Percentiles rank a stretch among this genome's conserved stretches.
Evolutionary conservation across 2,113 vertebrate species (phyloP).

Genomic region (Prolemur simus): DNA sequence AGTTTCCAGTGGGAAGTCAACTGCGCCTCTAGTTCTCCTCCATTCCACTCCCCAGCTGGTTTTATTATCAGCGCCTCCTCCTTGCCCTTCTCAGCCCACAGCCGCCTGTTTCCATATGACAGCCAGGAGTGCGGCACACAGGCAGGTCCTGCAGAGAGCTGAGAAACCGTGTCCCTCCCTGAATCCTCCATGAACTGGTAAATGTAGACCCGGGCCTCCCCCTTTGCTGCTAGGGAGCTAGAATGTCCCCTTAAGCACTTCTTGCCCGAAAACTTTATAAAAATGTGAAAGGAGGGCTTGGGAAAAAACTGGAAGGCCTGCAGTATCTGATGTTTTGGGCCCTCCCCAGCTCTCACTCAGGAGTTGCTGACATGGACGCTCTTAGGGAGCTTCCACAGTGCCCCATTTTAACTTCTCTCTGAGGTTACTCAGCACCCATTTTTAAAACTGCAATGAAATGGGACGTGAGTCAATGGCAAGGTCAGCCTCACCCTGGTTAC

Average conservation of each 20-base stretch:
- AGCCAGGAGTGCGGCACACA: not conserved
- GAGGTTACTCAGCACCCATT: not conserved
- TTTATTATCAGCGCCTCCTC: not conserved
- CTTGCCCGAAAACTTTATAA: not conserved
- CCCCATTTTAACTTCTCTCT: not conserved
- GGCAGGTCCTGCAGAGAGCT: not conserved
- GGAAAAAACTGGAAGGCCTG: not conserved
- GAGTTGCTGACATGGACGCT: not conserved
- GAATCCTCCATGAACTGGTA: too few relatives aligned
- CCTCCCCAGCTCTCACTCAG: not conserved
- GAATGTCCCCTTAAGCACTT: not conserved
- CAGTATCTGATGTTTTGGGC: rapidly evolving
- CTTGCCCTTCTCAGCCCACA: not conserved
- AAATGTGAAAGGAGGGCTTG: not conserved
- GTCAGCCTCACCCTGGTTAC: rapidly evolving
- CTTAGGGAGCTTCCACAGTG: not conserved
- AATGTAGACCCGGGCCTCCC: rapidly evolving
- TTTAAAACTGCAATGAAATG: not conserved
- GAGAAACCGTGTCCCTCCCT: not conserved
- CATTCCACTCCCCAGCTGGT: not conserved
- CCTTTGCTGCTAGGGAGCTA: not conserved
- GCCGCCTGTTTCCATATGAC: not conserved
- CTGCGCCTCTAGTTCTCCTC: not conserved
- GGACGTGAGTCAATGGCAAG: not conserved
- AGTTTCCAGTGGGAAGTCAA: not conserved